Evolutionary conservation across 2,113 vertebrate genomes (phyloP), one percentile per base, ranked within the genome.

Genomic region (Chloroceryle aenea): DNA sequence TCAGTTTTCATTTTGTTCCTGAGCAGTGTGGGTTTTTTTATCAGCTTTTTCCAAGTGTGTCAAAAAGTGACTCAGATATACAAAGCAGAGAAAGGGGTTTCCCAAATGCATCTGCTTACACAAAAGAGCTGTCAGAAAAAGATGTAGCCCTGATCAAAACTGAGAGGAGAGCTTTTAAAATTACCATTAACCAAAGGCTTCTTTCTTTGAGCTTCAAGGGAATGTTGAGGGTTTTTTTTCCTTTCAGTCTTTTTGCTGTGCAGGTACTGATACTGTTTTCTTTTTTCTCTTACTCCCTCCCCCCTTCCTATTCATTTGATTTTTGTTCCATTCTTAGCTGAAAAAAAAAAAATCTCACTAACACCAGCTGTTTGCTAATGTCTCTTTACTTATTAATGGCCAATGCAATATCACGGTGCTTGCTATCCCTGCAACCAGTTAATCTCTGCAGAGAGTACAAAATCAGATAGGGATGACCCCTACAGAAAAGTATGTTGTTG

Each of bases 391-490:
- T 96, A 85, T 87, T 90, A 87, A 89, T 76, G 53, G 56, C 76
- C 52, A 89, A n/a, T 14, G 78, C 91, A 72, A 25, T 59, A 12
- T 89, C 48, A 29, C 3, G 9, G 76, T 97, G 90, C 94, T 84
- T 95, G 91, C 75, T 96, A 77, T 84, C 56, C 64, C 30, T 74
- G 76, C 83, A 78, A 66, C 92, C 94, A 94, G 87, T 96, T 95
- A 78, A 74, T 90, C 93, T 95, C 81, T 72, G 94, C 85, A 92
- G n/a, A 80, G 86, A 71, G 50, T 73, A 52, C 71, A 77, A 92
- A 92, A 97, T 91, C 86, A 90, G 88, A 71, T 87, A 87, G 40
- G 59, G 86, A n/a, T 80, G 91, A 96, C 88, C 96, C 96, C 95
- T 53, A 82, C 96, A 97, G 96, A 97, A 86, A 85, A 92, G 34